Evolutionary conservation across 2,797 vertebrate species (phyloP).

Genomic region (Microchirus variegatus): DNA sequence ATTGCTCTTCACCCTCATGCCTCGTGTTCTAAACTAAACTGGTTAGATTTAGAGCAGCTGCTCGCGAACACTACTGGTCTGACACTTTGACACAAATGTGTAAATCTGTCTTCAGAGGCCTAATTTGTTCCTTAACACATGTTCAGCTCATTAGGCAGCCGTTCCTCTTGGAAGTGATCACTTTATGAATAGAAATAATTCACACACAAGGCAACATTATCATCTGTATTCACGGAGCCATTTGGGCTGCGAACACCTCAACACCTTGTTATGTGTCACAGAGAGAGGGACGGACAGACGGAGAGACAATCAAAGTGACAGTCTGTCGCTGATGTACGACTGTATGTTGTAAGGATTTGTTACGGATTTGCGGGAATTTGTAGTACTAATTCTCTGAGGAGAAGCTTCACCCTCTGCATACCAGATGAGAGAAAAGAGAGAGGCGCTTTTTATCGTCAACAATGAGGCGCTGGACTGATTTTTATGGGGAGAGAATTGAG

Average conservation of each 20-base stretch:
- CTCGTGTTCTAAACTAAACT: conserved; percentile 1
- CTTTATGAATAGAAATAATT: conserved; percentile 36
- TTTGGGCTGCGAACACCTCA: conserved; percentile 1
- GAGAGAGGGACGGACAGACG: conserved; percentile 6
- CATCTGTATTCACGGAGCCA: conserved; percentile 6
- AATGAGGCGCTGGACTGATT: conserved; percentile 51
- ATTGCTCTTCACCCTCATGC: background rate
- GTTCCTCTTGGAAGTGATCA: conserved; percentile 25
- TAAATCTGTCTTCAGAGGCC: conserved; percentile 29
- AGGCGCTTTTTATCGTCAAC: conserved; percentile 43
- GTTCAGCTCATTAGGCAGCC: conserved; percentile 33
- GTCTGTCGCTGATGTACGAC: conserved; percentile 44
- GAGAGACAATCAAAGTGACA: conserved; percentile 40
- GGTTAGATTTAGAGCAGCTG: background rate
- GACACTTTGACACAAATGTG: conserved; percentile 21
- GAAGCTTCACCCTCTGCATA: conserved; percentile 61
- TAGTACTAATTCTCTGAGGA: conserved; percentile 60
- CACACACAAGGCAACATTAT: conserved; percentile 6
- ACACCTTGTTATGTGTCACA: conserved; percentile 12
- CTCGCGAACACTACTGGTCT: background rate
- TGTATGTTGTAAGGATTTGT: conserved; percentile 49
- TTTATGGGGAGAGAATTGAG: conserved; percentile 18
- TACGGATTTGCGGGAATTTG: conserved; percentile 69
- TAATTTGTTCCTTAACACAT: conserved; percentile 43
- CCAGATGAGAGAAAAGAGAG: conserved; percentile 62